Percentiles rank a stretch among this genome's conserved stretches.
Conservation (phyloP, 2,797 vertebrate genomes). For the Arrhamphus sclerolepis region DNA sequence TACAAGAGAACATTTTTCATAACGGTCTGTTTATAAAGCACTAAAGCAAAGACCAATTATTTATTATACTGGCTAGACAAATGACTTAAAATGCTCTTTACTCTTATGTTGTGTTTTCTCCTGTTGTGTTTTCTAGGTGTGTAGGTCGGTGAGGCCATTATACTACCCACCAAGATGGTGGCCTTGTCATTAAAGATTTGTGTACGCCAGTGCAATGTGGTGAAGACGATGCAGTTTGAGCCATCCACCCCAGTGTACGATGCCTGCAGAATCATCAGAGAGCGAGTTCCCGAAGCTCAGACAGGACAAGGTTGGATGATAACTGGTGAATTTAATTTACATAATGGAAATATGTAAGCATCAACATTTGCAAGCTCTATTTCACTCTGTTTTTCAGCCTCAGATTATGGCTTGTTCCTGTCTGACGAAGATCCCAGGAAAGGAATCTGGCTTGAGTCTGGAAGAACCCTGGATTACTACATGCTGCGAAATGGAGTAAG, state of each 20-base stretch:
- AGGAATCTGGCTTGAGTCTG: constrained; percentile 98
- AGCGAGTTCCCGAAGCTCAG: constrained; percentile 95
- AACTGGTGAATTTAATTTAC: constrained; percentile 17
- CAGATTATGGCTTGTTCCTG: constrained; percentile 96
- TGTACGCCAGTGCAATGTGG: constrained; percentile 97
- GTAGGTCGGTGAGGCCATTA: constrained; percentile 60
- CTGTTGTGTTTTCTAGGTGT: constrained; percentile 61
- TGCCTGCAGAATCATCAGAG: constrained; percentile 94
- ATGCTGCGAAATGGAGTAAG: constrained; percentile 98
- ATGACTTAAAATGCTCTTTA: constrained; percentile 1
- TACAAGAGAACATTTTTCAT: constrained; percentile 17
- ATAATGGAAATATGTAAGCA: constrained; percentile 25
- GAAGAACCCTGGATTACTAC: constrained; percentile 97
- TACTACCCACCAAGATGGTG: constrained; percentile 87
- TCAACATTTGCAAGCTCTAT: constrained; percentile 25
- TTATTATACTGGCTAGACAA: neutral
- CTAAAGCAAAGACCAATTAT: neutral
- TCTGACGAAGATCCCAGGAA: constrained; percentile 98
- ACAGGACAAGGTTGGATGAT: constrained; percentile 89
- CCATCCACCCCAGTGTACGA: constrained; percentile 96
- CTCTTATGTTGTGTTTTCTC: neutral
- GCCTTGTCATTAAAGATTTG: constrained; percentile 98
- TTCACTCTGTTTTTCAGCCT: constrained; percentile 81
- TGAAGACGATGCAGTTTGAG: constrained; percentile 99
- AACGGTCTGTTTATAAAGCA: constrained; percentile 12